Conservation (phyloP, 2,888 invertebrate genomes). For the Coremacera marginata region DNA sequence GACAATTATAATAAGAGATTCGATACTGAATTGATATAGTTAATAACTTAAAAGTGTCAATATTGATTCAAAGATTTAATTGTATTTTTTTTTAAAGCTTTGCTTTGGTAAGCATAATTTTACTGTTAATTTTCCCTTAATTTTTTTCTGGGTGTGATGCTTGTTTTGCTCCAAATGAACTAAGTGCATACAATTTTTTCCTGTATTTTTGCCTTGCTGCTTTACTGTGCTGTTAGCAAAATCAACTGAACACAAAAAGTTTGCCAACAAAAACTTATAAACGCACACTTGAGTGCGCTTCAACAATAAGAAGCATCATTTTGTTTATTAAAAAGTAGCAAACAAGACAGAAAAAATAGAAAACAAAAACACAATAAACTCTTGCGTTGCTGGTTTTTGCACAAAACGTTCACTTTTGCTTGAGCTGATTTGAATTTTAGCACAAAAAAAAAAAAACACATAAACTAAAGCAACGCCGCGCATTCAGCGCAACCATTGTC, state of each 20-base stretch:
- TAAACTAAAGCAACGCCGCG: neutral
- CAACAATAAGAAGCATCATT: slow-evolving; percentile 19
- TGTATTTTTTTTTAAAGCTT: no score
- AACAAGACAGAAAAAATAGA: neutral
- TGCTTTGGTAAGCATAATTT: no score
- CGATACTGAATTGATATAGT: no score
- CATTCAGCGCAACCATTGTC: no score
- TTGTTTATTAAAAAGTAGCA: neutral
- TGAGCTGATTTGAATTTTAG: neutral
- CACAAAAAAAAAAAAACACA: neutral
- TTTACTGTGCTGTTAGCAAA: neutral
- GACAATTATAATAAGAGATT: no score
- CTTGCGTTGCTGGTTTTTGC: no score
- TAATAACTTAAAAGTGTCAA: no score
- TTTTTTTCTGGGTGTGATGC: no score
- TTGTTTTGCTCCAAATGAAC: no score
- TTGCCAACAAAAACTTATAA: slow-evolving; percentile 11
- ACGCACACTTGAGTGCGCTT: slow-evolving; percentile 16
- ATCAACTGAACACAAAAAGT: neutral
- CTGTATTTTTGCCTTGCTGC: neutral
- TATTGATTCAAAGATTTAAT: no score
- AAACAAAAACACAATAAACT: slow-evolving; percentile 6
- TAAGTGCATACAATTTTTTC: no score
- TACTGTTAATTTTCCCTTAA: no score
- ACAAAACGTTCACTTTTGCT: neutral